Conservation (phyloP, 2,888 invertebrate species). For the Isotomurus palustris region DNA sequence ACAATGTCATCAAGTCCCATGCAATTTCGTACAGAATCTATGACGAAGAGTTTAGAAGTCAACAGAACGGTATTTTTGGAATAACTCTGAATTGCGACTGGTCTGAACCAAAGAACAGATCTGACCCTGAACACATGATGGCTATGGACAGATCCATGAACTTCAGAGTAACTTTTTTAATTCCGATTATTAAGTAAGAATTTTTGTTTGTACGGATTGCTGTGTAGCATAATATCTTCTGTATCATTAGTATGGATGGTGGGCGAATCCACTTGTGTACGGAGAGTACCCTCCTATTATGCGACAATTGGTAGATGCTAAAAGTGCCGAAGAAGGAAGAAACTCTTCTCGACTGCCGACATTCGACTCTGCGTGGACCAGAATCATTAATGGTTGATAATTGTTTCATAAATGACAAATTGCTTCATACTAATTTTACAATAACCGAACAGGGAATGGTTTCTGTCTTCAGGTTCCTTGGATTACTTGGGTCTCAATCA, state of each 20-base stretch:
- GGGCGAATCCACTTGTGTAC: constrained; percentile 32
- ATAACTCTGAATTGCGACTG: constrained; percentile 26
- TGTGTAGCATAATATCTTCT: background rate
- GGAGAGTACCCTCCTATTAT: constrained; percentile 42
- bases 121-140: constrained; percentile 18
- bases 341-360: constrained; percentile 32
- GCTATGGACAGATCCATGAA: constrained; percentile 26
- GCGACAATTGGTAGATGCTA: constrained; percentile 34
- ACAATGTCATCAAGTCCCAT: constrained; percentile 22
- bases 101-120: constrained; percentile 19
- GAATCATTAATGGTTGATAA: constrained; percentile 30
- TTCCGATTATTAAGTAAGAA: background rate
- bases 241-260: constrained; percentile 35
- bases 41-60: constrained; percentile 17
- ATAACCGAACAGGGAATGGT: background rate
- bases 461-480: constrained; percentile 17
- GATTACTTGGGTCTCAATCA: constrained; percentile 45
- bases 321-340: constrained; percentile 32
- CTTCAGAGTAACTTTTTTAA: constrained; percentile 18
- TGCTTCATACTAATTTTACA: background rate
- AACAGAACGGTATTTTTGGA: constrained; percentile 20
- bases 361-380: constrained; percentile 33
- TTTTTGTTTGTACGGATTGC: background rate
- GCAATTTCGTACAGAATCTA: constrained; percentile 23
- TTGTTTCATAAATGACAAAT: background rate